Evolutionary conservation across 2,888 invertebrate species (phyloP).

Genomic region (Epiblema foenella): DNA sequence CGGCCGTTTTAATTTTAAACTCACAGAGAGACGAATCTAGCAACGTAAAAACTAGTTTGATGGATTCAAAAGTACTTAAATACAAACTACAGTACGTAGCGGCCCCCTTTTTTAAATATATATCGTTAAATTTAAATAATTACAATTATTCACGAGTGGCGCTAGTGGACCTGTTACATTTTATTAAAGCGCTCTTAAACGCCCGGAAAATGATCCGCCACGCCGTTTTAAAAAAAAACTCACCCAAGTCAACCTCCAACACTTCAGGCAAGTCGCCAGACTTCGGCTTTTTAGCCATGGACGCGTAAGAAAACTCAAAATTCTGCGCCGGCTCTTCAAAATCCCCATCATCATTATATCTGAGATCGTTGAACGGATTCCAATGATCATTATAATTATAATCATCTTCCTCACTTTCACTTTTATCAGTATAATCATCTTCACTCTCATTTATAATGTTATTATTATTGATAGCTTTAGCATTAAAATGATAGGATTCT

Average conservation of each 20-base stretch:
- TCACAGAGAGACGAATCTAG: no score
- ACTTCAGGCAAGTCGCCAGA: slow-evolving; percentile 44
- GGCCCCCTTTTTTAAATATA: no score
- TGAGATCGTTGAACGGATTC: background rate
- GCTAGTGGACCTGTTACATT: no score
- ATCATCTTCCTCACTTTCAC: background rate
- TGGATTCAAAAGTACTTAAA: no score
- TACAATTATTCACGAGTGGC: no score
- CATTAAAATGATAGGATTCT: slow-evolving; percentile 46
- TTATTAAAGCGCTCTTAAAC: no score
- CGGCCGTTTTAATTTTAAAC: no score
- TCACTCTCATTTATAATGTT: background rate
- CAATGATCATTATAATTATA: background rate
- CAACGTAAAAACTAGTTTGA: no score
- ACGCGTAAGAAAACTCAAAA: slow-evolving; percentile 52
- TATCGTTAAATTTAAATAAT: no score
- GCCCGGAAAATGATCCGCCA: no score
- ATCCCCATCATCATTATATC: slow-evolving; percentile 24
- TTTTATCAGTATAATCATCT: background rate
- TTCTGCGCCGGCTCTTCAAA: slow-evolving; percentile 23
- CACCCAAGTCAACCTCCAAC: slow-evolving; percentile 50
- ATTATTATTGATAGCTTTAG: slow-evolving; percentile 37
- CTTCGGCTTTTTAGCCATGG: slow-evolving; percentile 52
- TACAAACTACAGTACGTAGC: no score
- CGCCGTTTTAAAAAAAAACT: background rate